Evolutionary conservation across 2,113 vertebrate genomes (phyloP).

Genomic region (Pseudorhombus dupliciocellatus): DNA sequence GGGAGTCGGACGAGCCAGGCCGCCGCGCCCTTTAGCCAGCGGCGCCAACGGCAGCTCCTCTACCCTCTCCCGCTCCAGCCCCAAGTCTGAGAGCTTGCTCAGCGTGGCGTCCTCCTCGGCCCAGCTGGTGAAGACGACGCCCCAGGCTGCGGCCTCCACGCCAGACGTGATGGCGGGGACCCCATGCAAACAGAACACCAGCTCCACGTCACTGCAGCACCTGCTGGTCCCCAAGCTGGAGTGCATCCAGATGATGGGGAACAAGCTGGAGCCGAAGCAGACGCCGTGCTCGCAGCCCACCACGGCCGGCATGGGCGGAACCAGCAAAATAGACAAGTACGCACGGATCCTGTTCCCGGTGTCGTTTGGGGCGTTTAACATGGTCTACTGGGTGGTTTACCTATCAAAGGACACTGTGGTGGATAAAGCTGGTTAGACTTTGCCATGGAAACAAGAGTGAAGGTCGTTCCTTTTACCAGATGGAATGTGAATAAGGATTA

Average conservation of each 20-base stretch:
- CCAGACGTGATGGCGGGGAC: slow-evolving; percentile 82
- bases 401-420: slow-evolving; percentile 98
- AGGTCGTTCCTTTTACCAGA: slow-evolving; percentile 22
- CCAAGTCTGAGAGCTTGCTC: slow-evolving; percentile 88
- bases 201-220: slow-evolving; percentile 83
- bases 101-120: slow-evolving; percentile 79
- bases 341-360: slow-evolving; percentile 98
- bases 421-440: slow-evolving; percentile 84
- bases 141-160: slow-evolving; percentile 84
- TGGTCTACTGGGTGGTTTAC: slow-evolving; percentile 99
- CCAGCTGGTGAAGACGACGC: slow-evolving; percentile 83
- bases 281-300: slow-evolving; percentile 80
- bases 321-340: slow-evolving; percentile 99
- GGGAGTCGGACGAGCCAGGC: slow-evolving; percentile 51
- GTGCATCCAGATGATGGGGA: slow-evolving; percentile 86
- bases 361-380: slow-evolving; percentile 97
- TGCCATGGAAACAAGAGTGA: not conserved
- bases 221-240: slow-evolving; percentile 90
- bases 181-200: slow-evolving; percentile 73
- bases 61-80: slow-evolving; percentile 86
- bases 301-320: slow-evolving; percentile 84
- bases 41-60: slow-evolving; percentile 69
- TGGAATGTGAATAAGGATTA: slow-evolving; percentile 34
- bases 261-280: slow-evolving; percentile 83
- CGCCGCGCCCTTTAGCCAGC: slow-evolving; percentile 71